These are phyloP conservation scores for Anhinga rufa DNA, from an alignment of 2,113 vertebrate genomes.

Conservation along the genomic window DNA sequence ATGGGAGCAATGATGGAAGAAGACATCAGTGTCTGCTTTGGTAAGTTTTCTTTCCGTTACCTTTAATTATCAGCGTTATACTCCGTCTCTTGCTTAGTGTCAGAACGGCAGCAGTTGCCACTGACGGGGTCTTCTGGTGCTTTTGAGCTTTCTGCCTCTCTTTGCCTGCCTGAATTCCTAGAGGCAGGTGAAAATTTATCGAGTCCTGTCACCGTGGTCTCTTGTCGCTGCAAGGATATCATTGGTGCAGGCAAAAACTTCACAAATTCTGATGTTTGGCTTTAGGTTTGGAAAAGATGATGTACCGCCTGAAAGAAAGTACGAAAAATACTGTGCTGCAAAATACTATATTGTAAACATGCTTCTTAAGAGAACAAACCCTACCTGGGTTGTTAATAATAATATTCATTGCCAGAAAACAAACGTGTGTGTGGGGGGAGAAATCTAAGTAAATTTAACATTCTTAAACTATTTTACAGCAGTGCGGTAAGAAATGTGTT, in stretches of 20 bases:
- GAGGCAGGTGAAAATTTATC: not conserved
- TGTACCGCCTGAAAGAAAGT: not conserved
- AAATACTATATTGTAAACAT: not conserved
- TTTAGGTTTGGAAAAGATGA: not conserved
- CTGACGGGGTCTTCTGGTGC: not conserved
- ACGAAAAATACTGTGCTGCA: not conserved
- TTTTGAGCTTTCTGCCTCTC: not conserved
- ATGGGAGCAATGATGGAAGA: slow-evolving; percentile 15
- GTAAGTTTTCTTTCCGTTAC: slow-evolving; percentile 21
- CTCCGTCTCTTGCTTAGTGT: not conserved
- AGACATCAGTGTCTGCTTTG: not conserved
- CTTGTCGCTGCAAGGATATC: not conserved
- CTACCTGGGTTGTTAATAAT: not conserved
- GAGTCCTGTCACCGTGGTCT: not conserved
- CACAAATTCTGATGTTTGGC: not conserved
- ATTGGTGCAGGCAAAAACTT: not conserved
- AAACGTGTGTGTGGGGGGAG: not conserved
- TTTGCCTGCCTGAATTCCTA: not conserved
- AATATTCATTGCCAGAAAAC: not conserved
- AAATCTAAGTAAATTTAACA: not conserved
- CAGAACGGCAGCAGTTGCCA: not conserved
- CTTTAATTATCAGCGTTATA: not conserved
- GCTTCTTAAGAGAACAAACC: not conserved
- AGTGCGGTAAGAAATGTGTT: slow-evolving; percentile 5
- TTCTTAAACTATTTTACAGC: slow-evolving; percentile 4